Percentiles rank a stretch among this genome's conserved stretches.
phyloP scores from a whole-genome alignment of 2,888 invertebrate species.

The Patella ulyssiponensis region DNA sequence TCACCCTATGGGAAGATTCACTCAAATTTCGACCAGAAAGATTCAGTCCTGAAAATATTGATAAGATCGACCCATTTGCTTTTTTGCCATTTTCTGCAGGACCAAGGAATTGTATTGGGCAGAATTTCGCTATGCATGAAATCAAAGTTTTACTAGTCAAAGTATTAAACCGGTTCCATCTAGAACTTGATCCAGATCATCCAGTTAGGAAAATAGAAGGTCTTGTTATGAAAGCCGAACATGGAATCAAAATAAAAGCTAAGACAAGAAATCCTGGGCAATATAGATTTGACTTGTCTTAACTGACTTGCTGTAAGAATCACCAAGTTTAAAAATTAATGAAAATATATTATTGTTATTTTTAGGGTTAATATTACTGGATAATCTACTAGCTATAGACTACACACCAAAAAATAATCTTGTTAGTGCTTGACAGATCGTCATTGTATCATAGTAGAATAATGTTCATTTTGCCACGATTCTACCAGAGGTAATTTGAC shows the following conservation, averaged over 20 bases:
- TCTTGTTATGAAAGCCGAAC: slow-evolving; percentile 48
- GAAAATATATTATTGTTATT: no score
- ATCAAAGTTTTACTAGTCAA: slow-evolving; percentile 54
- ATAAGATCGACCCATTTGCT: slow-evolving; percentile 47
- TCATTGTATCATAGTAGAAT: no score
- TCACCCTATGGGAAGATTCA: slow-evolving; percentile 48
- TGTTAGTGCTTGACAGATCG: no score
- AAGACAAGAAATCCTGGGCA: slow-evolving; percentile 23
- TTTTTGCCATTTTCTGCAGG: slow-evolving; percentile 63
- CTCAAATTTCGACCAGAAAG: slow-evolving; percentile 54
- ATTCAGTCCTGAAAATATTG: slow-evolving; percentile 51
- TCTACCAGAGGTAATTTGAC: no score
- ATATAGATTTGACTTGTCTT: not conserved
- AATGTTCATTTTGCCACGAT: no score
- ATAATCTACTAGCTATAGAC: no score
- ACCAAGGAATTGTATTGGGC: slow-evolving; percentile 63
- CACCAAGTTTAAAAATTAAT: no score
- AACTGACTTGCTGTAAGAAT: no score
- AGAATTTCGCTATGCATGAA: slow-evolving; percentile 62
- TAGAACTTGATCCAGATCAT: slow-evolving; percentile 42
- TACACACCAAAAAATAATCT: no score
- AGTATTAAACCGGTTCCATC: slow-evolving; percentile 47
- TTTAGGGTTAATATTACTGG: no score
- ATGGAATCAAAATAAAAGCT: slow-evolving; percentile 44
- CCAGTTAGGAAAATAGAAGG: slow-evolving; percentile 40